Evolutionary conservation across 2,797 vertebrate genomes (phyloP), one percentile per base, ranked within the genome.

Genomic region (Scomberomorus guttatus): DNA sequence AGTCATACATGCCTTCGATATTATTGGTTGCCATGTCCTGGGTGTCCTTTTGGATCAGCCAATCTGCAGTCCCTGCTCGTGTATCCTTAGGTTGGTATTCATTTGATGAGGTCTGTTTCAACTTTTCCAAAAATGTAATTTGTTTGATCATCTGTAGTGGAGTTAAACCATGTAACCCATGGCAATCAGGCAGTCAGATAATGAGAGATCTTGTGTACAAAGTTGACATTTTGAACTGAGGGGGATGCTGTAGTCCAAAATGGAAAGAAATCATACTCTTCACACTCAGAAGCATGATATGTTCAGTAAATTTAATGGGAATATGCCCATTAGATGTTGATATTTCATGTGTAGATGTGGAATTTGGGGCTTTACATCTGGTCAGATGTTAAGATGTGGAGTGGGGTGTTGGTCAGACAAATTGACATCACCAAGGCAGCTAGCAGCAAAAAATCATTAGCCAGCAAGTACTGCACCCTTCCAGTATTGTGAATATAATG

Each of bases 21-120:
- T 89, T 99, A 0, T 91, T 99, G 76, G 98, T 99, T 1, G 98
- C 97, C 90, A 99, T 99, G 98, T 99, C 98, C 0, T 99, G 98
- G 98, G 98, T 99, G 13, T 99, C 98, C 55, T 99, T 99, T 87
- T 99, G 98, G 98, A 99, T 99, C 92, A 99, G 98, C 72, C 98
- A 99, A 89, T 96, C 98, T 13, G 98, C 98, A 0, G 98, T 99
- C 75, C 98, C 98, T 8, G 98, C 98, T 78, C 94, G 98, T 67
- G 98, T 99, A 50, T 97, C 98, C 2, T 87, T 99, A 91, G 98
- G 98, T 99, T 92, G 54, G 89, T 66, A 75, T 62, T 34, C 42
- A 11, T 27, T 52, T 18, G 7, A 61, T 50, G 2, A 24, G 3
- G 6, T 34, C 37, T 56, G 12, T 39, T 70, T 72, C 2, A 56